phyloP scores from a whole-genome alignment of 1,140 invertebrate species.

The Mercenaria mercenaria region DNA sequence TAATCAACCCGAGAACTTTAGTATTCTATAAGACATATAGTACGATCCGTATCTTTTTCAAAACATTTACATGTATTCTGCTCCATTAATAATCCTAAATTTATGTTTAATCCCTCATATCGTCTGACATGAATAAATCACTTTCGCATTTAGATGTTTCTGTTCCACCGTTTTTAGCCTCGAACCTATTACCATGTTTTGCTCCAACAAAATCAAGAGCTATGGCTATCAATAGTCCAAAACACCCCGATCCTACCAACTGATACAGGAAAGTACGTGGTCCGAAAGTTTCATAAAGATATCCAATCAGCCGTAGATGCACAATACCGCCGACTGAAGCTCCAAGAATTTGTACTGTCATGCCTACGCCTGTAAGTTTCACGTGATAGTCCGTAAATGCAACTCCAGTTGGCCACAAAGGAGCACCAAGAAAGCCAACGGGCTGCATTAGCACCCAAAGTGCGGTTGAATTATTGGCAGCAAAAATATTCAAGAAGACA shows the following conservation, averaged over 20 bases:
- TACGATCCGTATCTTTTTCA: too few species aligned
- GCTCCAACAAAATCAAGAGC: slow-evolving; percentile 26
- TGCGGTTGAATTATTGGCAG: slow-evolving; percentile 30
- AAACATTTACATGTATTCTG: too few species aligned
- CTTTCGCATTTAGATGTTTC: background rate
- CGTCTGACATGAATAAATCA: background rate
- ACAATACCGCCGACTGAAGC: slow-evolving; percentile 68
- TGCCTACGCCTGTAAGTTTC: slow-evolving; percentile 67
- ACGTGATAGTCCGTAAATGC: slow-evolving; percentile 70
- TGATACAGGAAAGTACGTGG: slow-evolving; percentile 69
- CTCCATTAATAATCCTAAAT: too few species aligned
- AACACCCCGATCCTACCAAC: slow-evolving; percentile 48
- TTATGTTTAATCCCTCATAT: too few species aligned
- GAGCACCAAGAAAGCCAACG: slow-evolving; percentile 67
- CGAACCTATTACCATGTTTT: slow-evolving; percentile 49
- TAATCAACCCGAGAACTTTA: too few species aligned
- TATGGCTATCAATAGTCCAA: background rate
- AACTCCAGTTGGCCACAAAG: slow-evolving; percentile 70
- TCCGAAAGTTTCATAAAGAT: slow-evolving; percentile 71
- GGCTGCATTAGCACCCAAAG: slow-evolving; percentile 66
- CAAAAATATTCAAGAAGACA: slow-evolving; percentile 66
- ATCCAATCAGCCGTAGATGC: slow-evolving; percentile 71
- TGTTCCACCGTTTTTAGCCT: background rate
- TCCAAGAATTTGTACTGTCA: slow-evolving; percentile 69
- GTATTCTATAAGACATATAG: too few species aligned